phyloP scores from a whole-genome alignment of 1,140 invertebrate species.

The Nebria ingens region DNA sequence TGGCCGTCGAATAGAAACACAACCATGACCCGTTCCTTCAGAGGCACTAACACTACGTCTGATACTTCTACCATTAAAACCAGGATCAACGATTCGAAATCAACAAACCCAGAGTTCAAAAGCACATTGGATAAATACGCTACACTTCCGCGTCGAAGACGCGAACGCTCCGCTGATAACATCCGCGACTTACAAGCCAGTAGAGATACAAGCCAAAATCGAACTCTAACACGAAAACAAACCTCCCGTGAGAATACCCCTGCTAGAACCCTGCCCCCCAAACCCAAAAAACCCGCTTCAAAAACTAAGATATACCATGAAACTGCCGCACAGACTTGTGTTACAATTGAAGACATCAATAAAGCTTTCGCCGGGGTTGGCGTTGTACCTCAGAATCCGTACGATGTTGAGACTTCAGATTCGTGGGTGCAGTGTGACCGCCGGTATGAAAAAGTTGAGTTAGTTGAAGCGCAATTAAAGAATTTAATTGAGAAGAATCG shows the following conservation, averaged over 20 bases:
- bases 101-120: slow-evolving; percentile 35
- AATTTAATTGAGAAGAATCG: slow-evolving; percentile 31
- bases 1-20: slow-evolving; percentile 43
- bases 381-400: slow-evolving; percentile 30
- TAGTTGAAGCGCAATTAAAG: slow-evolving; percentile 45
- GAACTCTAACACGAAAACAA: slow-evolving; percentile 27
- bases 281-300: slow-evolving; percentile 33
- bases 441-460: slow-evolving; percentile 47
- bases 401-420: slow-evolving; percentile 27
- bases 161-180: slow-evolving; percentile 39
- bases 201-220: slow-evolving; percentile 33
- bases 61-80: background rate
- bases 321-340: slow-evolving; percentile 58
- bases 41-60: slow-evolving; percentile 14
- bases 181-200: slow-evolving; percentile 31
- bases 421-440: slow-evolving; percentile 58
- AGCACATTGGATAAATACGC: slow-evolving; percentile 53
- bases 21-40: slow-evolving; percentile 27
- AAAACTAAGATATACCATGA: slow-evolving; percentile 70
- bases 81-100: slow-evolving; percentile 14
- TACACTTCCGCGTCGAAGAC: slow-evolving; percentile 59
- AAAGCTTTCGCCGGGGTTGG: slow-evolving; percentile 51
- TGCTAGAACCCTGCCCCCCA: slow-evolving; percentile 42
- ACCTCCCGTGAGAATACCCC: slow-evolving; percentile 32
- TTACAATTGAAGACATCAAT: slow-evolving; percentile 58